Conservation (phyloP, 2,797 vertebrate genomes). For the Ptychadena robeensis region DNA sequence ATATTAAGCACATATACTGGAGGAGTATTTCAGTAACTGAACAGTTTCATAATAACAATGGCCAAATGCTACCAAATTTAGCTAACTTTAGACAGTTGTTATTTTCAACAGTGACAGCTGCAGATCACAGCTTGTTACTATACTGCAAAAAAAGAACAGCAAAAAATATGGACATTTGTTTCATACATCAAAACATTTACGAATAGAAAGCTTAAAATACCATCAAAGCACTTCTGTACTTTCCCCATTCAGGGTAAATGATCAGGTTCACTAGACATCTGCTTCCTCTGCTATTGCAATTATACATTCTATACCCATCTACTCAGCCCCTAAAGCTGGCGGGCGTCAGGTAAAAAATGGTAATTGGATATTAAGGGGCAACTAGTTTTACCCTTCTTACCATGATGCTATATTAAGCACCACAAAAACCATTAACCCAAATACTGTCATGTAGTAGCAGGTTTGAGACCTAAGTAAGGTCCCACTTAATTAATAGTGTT, state of each 20-base stretch:
- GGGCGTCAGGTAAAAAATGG: too few species aligned
- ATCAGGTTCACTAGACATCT: neutral
- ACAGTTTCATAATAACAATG: neutral
- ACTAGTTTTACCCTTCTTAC: too few species aligned
- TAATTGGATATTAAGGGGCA: too few species aligned
- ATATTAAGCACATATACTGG: neutral
- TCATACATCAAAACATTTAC: neutral
- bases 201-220: neutral
- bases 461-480: too few species aligned
- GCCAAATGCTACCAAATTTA: neutral
- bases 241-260: neutral
- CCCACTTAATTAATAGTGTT: too few species aligned
- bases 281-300: too few species aligned
- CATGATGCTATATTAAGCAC: too few species aligned
- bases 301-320: too few species aligned
- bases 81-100: neutral
- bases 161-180: neutral
- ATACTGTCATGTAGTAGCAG: too few species aligned
- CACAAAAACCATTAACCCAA: too few species aligned
- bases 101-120: neutral
- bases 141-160: conserved; percentile 31
- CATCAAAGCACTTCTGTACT: neutral
- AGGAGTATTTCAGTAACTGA: neutral
- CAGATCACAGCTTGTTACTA: neutral
- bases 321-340: too few species aligned